Percentiles rank a stretch among this genome's conserved stretches.
Conservation (phyloP, 2,888 invertebrate species). For the Agrochola circellaris region DNA sequence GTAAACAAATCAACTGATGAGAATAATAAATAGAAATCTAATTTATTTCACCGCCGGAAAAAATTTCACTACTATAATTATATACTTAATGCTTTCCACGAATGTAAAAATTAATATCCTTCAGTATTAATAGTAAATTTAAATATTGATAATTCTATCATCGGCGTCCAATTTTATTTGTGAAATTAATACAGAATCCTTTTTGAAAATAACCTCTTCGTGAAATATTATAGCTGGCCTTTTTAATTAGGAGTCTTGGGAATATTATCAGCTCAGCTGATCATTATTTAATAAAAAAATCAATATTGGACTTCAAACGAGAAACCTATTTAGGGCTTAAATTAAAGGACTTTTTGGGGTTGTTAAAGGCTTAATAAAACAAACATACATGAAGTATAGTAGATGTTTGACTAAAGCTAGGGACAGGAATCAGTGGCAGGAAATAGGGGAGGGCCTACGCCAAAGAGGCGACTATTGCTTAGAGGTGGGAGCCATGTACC, state of each 20-base stretch:
- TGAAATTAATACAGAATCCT: constrained; percentile 12
- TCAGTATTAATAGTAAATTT: neutral
- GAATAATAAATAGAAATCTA: neutral
- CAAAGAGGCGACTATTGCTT: too few relatives aligned
- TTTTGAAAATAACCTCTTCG: neutral
- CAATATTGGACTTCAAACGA: constrained; percentile 14
- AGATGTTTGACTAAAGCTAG: too few relatives aligned
- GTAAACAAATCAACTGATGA: constrained; percentile 28
- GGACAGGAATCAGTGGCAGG: too few relatives aligned
- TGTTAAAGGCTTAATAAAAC: neutral
- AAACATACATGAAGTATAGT: too few relatives aligned
- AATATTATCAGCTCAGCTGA: neutral
- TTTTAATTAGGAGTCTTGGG: constrained; percentile 34
- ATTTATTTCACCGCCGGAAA: neutral
- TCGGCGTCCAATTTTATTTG: neutral
- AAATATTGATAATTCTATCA: neutral
- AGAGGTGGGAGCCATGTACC: too few relatives aligned
- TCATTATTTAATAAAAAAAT: neutral
- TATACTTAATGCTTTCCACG: neutral
- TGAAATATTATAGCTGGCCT: neutral
- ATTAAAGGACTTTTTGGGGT: neutral
- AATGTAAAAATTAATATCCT: neutral
- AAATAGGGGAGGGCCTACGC: too few relatives aligned
- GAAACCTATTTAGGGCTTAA: neutral
- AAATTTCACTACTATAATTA: neutral